These are phyloP conservation scores for Falco cherrug DNA, from an alignment of 2,797 vertebrate genomes.

Conservation along the genomic window DNA sequence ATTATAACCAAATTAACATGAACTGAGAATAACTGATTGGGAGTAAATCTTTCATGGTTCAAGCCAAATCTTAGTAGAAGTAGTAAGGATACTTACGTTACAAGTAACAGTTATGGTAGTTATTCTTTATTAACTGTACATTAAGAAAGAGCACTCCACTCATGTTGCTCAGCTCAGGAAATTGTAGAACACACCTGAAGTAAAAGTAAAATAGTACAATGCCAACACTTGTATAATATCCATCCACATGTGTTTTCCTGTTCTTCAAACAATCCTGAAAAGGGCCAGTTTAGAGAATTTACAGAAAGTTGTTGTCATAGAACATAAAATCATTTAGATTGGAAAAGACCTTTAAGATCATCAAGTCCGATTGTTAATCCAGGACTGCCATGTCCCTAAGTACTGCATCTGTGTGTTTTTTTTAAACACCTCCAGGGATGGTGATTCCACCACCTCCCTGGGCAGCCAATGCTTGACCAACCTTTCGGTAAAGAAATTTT, in stretches of 20 bases:
- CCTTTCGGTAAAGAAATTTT: no score
- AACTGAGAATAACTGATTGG: background rate
- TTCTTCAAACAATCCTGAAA: background rate
- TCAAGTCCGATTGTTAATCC: no score
- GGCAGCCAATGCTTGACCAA: no score
- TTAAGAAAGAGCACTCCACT: background rate
- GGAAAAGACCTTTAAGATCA: no score
- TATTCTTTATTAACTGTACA: background rate
- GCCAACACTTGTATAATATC: background rate
- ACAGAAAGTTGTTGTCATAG: background rate
- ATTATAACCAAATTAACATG: background rate
- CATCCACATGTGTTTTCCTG: background rate
- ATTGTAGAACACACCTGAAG: background rate
- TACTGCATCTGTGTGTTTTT: no score
- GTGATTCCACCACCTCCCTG: no score
- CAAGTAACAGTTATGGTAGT: background rate
- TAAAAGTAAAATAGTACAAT: background rate
- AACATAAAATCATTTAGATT: no score
- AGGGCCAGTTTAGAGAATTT: background rate
- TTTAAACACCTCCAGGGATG: no score
- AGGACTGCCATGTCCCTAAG: no score
- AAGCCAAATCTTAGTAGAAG: background rate
- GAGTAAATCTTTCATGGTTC: constrained; percentile 1
- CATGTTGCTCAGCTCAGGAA: background rate
- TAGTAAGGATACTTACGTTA: background rate